A percentile compares a stretch with the other conserved stretches of the same genome.
These are phyloP conservation scores for Anseranas semipalmata DNA, from an alignment of 2,113 vertebrate species.

Conservation along the genomic window DNA sequence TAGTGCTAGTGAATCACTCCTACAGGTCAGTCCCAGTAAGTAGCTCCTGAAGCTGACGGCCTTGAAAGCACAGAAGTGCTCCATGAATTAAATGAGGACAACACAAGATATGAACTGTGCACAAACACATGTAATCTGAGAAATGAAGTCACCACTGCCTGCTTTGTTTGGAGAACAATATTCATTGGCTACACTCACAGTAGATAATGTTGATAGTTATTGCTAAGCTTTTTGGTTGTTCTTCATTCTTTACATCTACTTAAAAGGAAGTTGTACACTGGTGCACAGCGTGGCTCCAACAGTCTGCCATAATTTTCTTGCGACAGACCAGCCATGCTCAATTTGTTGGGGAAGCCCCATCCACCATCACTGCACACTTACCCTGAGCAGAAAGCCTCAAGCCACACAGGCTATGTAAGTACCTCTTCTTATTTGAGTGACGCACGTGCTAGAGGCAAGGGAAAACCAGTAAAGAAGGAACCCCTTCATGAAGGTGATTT, in stretches of 20 bases:
- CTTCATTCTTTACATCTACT: neutral
- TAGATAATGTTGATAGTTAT: neutral
- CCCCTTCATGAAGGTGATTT: neutral
- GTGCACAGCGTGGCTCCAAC: neutral
- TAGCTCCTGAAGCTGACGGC: neutral
- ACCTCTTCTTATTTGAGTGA: neutral
- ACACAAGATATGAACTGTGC: neutral
- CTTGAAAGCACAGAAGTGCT: neutral
- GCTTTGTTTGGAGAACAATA: neutral
- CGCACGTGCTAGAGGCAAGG: accelerated
- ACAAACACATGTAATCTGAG: accelerated
- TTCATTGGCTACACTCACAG: neutral
- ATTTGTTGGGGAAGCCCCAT: neutral
- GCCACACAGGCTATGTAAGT: neutral
- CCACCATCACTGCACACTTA: neutral
- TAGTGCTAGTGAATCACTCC: neutral
- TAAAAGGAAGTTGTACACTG: neutral
- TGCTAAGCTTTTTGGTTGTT: neutral
- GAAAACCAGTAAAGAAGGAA: neutral
- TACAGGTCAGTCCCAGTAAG: accelerated
- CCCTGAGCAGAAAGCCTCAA: neutral
- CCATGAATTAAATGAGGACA: neutral
- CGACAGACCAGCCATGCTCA: neutral
- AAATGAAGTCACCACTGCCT: neutral
- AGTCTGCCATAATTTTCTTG: neutral